Conservation (phyloP, 2,888 invertebrate species). For the Xylota segnis region DNA sequence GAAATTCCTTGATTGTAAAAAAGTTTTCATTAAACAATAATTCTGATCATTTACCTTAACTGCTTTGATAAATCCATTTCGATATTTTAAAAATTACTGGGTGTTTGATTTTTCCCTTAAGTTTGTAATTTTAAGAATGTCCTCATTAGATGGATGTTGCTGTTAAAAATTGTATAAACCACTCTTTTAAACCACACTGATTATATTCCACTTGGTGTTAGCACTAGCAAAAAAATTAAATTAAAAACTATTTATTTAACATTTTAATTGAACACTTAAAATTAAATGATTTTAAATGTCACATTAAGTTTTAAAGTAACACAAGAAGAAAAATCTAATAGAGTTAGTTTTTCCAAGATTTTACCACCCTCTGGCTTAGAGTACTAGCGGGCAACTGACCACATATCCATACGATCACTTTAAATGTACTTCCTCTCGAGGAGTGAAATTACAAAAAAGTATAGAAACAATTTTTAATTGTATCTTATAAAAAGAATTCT, state of each 20-base stretch:
- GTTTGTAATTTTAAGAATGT: constrained; percentile 17
- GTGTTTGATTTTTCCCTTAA: constrained; percentile 12
- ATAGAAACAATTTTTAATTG: constrained; percentile 56
- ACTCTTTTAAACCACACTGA: constrained; percentile 31
- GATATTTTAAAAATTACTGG: constrained; percentile 47
- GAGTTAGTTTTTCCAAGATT: constrained; percentile 30
- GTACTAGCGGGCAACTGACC: constrained; percentile 83
- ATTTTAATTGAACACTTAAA: constrained; percentile 8
- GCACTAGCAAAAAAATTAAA: constrained; percentile 16
- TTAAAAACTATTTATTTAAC: neutral
- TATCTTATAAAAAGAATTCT: constrained; percentile 63
- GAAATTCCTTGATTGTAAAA: neutral
- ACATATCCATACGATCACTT: constrained; percentile 78
- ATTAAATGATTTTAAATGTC: neutral
- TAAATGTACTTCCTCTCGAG: constrained; percentile 78
- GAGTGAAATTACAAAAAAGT: constrained; percentile 57
- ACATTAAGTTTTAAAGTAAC: constrained; percentile 2
- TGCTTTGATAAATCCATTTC: constrained; percentile 85
- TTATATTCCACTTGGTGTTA: constrained; percentile 6
- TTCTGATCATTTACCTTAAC: constrained; percentile 82
- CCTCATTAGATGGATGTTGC: constrained; percentile 26
- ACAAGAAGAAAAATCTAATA: constrained; percentile 18
- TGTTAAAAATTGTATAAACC: constrained; percentile 3
- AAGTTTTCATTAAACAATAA: neutral
- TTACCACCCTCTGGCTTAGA: constrained; percentile 82